A percentile compares a stretch with the other conserved stretches of the same genome.
These are phyloP conservation scores for Rhagologus leucostigma DNA, from an alignment of 2,113 vertebrate genomes.

Conservation along the genomic window DNA sequence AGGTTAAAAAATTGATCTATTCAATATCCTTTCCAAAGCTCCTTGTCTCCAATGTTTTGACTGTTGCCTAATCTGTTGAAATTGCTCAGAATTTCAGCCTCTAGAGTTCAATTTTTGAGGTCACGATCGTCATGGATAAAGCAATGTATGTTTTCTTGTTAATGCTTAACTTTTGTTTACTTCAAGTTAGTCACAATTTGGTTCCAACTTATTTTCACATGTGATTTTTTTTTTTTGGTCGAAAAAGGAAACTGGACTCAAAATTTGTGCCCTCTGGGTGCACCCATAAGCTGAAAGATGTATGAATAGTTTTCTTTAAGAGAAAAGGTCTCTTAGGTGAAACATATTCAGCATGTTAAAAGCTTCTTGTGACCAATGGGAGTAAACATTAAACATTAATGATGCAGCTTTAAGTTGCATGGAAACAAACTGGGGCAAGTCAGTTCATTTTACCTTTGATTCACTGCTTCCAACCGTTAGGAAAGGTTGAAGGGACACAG, in stretches of 20 bases:
- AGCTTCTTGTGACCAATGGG: constrained; percentile 11
- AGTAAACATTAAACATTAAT: constrained; percentile 68
- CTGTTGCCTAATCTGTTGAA: not conserved
- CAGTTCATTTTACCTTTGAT: constrained; percentile 71
- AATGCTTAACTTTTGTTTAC: not conserved
- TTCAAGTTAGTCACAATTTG: not conserved
- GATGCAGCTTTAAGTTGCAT: constrained; percentile 49
- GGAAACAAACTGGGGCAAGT: constrained; percentile 67
- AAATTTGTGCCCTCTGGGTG: not conserved
- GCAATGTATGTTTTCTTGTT: not conserved
- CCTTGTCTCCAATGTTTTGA: not conserved
- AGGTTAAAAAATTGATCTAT: not conserved
- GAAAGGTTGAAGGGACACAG: constrained; percentile 5
- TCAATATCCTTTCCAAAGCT: not conserved
- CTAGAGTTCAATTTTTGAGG: not conserved
- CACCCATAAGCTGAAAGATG: not conserved
- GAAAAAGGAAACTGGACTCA: not conserved
- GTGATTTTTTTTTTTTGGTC: not conserved
- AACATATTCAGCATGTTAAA: not conserved
- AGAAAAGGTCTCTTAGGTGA: not conserved
- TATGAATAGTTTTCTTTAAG: not conserved
- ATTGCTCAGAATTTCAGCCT: not conserved
- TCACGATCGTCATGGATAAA: fast-evolving
- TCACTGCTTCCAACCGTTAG: constrained; percentile 40
- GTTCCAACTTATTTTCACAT: not conserved